phyloP scores from a whole-genome alignment of 1,140 invertebrate species.

The Lasioglossum albipes region DNA sequence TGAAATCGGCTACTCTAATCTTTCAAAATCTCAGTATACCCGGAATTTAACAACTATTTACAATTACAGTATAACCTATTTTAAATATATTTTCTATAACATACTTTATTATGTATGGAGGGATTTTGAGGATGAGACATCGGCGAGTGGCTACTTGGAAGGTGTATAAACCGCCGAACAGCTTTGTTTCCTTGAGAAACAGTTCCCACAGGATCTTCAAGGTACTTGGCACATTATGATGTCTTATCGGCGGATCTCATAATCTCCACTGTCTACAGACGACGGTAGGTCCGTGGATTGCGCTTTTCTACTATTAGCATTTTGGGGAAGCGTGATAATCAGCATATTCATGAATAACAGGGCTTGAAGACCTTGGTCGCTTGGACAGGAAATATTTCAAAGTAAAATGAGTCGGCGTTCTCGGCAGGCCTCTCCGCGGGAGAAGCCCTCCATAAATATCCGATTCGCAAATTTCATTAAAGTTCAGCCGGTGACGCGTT shows the following conservation, averaged over 20 bases:
- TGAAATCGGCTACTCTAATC: no score
- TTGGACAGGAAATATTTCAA: conserved; percentile 65
- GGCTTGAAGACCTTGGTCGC: conserved; percentile 3
- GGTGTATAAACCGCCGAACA: not conserved
- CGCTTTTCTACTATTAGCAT: conserved; percentile 46
- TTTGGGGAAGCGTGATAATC: conserved; percentile 57
- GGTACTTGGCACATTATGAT: conserved; percentile 3
- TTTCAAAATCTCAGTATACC: no score
- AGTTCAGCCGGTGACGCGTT: conserved; percentile 18
- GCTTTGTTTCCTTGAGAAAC: not conserved
- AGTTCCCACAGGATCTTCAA: not conserved
- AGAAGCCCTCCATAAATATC: conserved; percentile 62
- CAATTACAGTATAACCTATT: no score
- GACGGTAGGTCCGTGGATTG: not conserved
- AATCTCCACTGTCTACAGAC: conserved; percentile 10
- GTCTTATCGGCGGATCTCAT: conserved; percentile 38
- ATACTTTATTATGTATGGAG: not conserved
- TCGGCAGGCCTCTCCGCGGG: not conserved
- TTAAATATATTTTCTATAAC: no score
- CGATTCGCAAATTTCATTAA: conserved; percentile 59
- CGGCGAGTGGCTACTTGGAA: not conserved
- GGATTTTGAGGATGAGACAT: not conserved
- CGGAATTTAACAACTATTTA: no score
- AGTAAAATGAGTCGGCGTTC: conserved; percentile 60
- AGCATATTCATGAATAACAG: conserved; percentile 68